Evolutionary conservation across 2,113 vertebrate species (phyloP), one percentile per base, ranked within the genome.

Genomic region (Syngnathoides biaculeatus): DNA sequence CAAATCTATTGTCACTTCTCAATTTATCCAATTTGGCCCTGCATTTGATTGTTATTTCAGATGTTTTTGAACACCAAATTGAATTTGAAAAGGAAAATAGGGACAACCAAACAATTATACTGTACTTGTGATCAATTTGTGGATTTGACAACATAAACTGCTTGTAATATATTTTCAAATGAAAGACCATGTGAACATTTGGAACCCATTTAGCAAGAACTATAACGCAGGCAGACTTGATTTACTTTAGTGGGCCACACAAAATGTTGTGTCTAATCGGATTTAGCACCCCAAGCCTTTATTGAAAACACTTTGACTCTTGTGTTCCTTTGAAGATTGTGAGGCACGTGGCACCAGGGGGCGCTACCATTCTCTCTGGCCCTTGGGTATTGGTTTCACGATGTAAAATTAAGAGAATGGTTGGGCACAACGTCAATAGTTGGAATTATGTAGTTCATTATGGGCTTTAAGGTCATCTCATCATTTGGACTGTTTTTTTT

Each of bases 301-400:
- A n/a, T 50, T 50, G 3, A 8, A 50, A 7, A 50, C 48, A n/a
- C 20, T 47, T 47, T 19, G 14, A 3, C 15, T 47, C 14, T 47
- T 47, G 45, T 4, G 45, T 47, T 47, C 15, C 15, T 24, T 24
- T n/a, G 50, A 11, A 24, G 50, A 24, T 24, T 53, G 52, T 47
- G 15, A 1, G 12, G 42, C 17, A 65, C 8, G n/a, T 19, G 38
- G 77, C 86, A 73, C 77, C 35, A 62, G 86, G 73, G 80, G 86
- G 86, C 26, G 88, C 86, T 83, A 66, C 69, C 64, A 81, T 65
- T 27, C 39, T 63, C 27, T 38, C 38, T 12, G 2, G 24, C 5
- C 0, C 56, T 13, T 1, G 15, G 53, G 60, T 22, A 20, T n/a
- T 40, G 20, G 57, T 45, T 65, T 64, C 4, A 47, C 42, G 59